Conservation (phyloP, 1,140 invertebrate species). For the Halictus rubicundus region DNA sequence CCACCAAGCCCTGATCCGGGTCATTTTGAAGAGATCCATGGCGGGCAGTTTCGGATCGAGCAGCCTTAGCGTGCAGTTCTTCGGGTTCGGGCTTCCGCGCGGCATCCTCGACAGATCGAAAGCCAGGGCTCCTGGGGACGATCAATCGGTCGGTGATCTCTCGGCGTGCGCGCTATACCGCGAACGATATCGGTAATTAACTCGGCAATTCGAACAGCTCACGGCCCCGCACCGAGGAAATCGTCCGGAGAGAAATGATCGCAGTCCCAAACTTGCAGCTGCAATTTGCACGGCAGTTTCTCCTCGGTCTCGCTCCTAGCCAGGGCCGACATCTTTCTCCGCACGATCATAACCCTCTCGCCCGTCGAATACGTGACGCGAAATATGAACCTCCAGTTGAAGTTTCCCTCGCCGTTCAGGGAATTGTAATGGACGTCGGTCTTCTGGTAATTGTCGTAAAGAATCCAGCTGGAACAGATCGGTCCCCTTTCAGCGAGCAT, state of each 20-base stretch:
- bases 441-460: conserved; percentile 86
- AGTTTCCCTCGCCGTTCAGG: conserved; percentile 90
- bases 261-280: conserved; percentile 88
- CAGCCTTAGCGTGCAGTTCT: conserved; percentile 83
- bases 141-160: neutral
- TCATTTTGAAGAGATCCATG: conserved; percentile 90
- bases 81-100: conserved; percentile 81
- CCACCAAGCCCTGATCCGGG: conserved; percentile 91
- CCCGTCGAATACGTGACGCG: conserved; percentile 88
- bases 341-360: conserved; percentile 88
- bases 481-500: neutral
- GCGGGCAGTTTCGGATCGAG: conserved; percentile 83
- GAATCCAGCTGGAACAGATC: conserved; percentile 85
- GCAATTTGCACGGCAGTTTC: conserved; percentile 84
- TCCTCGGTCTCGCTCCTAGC: conserved; percentile 85
- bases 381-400: conserved; percentile 96
- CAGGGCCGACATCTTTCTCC: conserved; percentile 80
- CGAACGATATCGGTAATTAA: neutral
- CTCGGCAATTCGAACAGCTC: neutral
- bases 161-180: too few species aligned
- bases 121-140: conserved; percentile 79
- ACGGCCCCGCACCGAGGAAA: conserved; percentile 84
- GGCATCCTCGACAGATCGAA: conserved; percentile 84
- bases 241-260: conserved; percentile 90
- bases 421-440: conserved; percentile 93